Base-by-base conservation (phyloP, 2,113 vertebrate species). In the Antennarius striatus region DNA sequence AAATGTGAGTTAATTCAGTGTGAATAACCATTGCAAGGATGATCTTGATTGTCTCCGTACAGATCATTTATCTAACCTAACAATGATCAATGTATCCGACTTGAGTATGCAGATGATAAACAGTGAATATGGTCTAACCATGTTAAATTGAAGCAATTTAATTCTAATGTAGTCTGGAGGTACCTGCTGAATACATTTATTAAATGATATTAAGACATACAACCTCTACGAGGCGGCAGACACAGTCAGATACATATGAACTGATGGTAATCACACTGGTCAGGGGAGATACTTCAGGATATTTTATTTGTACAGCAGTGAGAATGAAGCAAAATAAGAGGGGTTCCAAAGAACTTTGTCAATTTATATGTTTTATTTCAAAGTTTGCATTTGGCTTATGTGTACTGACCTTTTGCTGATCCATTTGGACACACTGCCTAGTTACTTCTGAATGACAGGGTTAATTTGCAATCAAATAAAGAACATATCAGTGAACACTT, bases 171-270 rank as follows among this genome's bases (percentile, higher is more conserved):
- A 46, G 43, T 83, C 74, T 73, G 71, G 32, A 65, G 72, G 76
- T 79, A 81, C 72, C 70, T 48, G 59, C 80, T 79, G 74, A 80
- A 81, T 43, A 15, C 77, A 79, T 85, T 85, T 81, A 81, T 83
- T 64, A 80, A 82, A 73, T 40, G 42, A 71, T 71, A 84, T 73
- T 73, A 82, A 78, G 77, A 83, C 28, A 14, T 58, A 81, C 78
- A 22, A 58, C 67, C 64, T 55, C 56, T 12, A 50, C 12, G 3
- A 51, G 51, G 43, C 2, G 47, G 54, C 22, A 13, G 46, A 64
- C 56, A 22, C 63, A 63, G 45, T 29, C 45, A 1, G 29, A 65
- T 55, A 30, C 56, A 17, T 70, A 40, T 58, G 48, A 69, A 48
- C 9, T 10, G 10, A 58, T 3, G 48, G n/a, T 45, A 46, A 75